These are phyloP conservation scores for Orthonychiurus folsomi DNA, from an alignment of 2,888 invertebrate genomes.

Conservation along the genomic window DNA sequence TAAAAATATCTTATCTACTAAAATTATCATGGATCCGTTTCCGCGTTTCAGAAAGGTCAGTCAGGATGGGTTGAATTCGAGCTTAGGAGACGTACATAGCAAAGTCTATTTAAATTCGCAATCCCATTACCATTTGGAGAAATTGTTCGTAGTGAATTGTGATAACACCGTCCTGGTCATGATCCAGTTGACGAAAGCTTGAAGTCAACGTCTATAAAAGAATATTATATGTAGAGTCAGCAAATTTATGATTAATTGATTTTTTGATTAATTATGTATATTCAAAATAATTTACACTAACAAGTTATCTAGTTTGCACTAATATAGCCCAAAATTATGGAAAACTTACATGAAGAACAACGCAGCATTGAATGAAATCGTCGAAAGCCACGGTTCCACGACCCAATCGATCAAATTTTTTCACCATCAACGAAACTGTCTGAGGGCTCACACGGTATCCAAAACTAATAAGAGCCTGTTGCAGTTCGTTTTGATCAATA, in stretches of 20 bases:
- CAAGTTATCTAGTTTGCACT: slow-evolving; percentile 23
- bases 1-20: too few species aligned
- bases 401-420: slow-evolving; percentile 91
- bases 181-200: slow-evolving; percentile 78
- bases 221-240: too few species aligned
- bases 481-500: slow-evolving; percentile 83
- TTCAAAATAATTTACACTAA: too few species aligned
- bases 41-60: too few species aligned
- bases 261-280: slow-evolving; percentile 11
- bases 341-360: slow-evolving; percentile 76
- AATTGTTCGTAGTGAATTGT: slow-evolving; percentile 94
- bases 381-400: slow-evolving; percentile 87
- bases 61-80: too few species aligned
- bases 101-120: slow-evolving; percentile 39
- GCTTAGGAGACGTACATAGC: too few species aligned
- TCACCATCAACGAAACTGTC: slow-evolving; percentile 65
- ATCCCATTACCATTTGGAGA: slow-evolving; percentile 70
- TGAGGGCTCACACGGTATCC: slow-evolving; percentile 74
- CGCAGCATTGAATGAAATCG: slow-evolving; percentile 95
- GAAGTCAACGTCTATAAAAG: slow-evolving; percentile 68
- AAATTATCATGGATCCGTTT: too few species aligned
- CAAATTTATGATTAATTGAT: slow-evolving; percentile 10
- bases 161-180: slow-evolving; percentile 88
- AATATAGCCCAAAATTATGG: neutral
- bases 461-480: slow-evolving; percentile 79